Base-by-base conservation (phyloP, 2,113 vertebrate genomes). In the Rhea americana region DNA sequence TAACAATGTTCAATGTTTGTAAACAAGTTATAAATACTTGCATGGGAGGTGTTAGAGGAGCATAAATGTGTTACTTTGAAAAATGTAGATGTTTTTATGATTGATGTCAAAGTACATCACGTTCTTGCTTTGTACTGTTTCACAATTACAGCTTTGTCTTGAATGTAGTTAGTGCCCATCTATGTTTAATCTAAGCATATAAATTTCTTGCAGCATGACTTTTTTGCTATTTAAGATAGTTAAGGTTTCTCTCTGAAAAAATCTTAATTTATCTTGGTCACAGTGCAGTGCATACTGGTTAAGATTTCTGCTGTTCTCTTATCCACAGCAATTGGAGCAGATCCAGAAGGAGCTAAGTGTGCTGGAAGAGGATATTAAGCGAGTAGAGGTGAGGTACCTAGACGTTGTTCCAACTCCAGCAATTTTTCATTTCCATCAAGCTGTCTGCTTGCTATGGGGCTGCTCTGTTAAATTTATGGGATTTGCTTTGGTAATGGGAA, bases 321-420 rank as follows among this genome's bases (percentile, higher is more conserved):
- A 48, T 97, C 93, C 93, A 83, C 96, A 99, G 99, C 99, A 99
- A 98, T 85, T 99, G 97, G 99, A 99, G 94, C 99, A 99, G 97
- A 98, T 99, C 93, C 99, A 99, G 97, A 99, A 99, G 97, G 99
- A 99, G 94, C 97, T 99, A 62, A 99, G 98, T 98, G 99, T 99
- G 95, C 98, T 99, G 88, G 99, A 99, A 97, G 99, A 99, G 78
- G 99, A 99, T 97, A 99, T 99, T 95, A 99, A 99, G 91, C 98
- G 99, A 95, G 99, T 99, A 37, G 99, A 99, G 99, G 99, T 99
- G 97, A 98, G 97, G 93, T 73, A 86, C 61, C 24, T 89, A 95
- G 87, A 91, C 77, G 48, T 96, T 95, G 47, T 97, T 93, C 83
- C 67, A 91, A 93, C 78, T 95, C 58, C 67, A 85, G 72, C 82